A percentile compares a stretch with the other conserved stretches of the same genome.
Evolutionary conservation across 2,113 vertebrate species (phyloP).

Genomic region (Peromyscus californicus): DNA sequence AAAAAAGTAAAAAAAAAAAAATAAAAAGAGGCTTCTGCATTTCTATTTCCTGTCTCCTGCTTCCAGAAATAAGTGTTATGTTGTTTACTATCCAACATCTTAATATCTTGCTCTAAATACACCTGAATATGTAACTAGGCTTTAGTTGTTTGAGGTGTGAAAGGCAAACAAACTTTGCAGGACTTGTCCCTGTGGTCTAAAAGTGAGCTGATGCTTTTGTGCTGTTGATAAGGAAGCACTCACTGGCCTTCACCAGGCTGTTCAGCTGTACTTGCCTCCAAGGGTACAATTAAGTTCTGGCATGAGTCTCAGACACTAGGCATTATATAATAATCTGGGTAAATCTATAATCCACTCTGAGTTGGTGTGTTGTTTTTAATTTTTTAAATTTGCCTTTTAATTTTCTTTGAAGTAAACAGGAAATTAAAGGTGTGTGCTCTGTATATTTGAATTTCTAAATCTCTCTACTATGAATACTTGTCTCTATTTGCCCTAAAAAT

Average conservation of each 20-base stretch:
- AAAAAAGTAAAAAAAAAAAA: too few relatives aligned
- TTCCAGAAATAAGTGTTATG: neutral
- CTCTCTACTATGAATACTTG: neutral
- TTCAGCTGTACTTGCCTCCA: too few relatives aligned
- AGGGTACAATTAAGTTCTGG: too few relatives aligned
- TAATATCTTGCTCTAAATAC: too few relatives aligned
- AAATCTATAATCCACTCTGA: neutral
- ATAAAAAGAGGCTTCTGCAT: neutral
- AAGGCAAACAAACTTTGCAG: neutral
- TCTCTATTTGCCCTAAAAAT: neutral
- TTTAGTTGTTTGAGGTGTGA: neutral
- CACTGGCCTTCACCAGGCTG: neutral
- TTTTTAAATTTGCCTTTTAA: constrained; percentile 2
- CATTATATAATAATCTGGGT: neutral
- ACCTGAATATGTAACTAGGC: too few relatives aligned
- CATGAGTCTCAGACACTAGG: neutral
- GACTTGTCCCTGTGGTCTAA: neutral
- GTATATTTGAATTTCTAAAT: neutral
- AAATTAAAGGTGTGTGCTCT: neutral
- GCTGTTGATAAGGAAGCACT: neutral
- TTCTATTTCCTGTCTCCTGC: neutral
- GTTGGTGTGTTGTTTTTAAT: neutral
- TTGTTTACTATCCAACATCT: neutral
- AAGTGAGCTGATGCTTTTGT: neutral
- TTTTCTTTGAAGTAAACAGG: neutral